phyloP scores from a whole-genome alignment of 1,140 invertebrate species.

The Melipona quadrifasciata region DNA sequence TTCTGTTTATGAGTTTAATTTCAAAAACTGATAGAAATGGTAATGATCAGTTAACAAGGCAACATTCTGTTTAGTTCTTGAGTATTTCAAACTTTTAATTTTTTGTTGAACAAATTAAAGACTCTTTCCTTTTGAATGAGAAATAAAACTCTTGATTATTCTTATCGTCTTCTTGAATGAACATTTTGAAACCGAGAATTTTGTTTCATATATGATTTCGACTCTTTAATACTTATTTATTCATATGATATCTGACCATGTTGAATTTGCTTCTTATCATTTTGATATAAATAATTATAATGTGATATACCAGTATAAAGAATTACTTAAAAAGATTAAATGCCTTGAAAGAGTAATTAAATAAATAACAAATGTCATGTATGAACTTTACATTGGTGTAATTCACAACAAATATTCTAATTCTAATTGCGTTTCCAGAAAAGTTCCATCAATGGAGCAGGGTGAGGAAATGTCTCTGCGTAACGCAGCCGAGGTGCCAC shows the following conservation, averaged over 20 bases:
- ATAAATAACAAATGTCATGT: neutral
- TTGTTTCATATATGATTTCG: no score
- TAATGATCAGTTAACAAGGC: neutral
- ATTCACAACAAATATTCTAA: neutral
- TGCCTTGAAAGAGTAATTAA: neutral
- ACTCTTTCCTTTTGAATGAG: no score
- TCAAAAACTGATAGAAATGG: neutral
- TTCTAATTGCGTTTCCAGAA: constrained; percentile 61
- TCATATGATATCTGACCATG: no score
- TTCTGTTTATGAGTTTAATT: neutral
- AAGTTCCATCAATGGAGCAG: constrained; percentile 65
- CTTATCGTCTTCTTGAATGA: no score
- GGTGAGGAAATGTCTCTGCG: constrained; percentile 73
- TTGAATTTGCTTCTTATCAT: neutral
- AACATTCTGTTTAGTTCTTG: neutral
- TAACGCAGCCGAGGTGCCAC: constrained; percentile 66
- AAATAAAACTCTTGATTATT: no score
- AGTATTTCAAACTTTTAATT: neutral
- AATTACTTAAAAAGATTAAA: neutral
- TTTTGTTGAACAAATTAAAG: neutral
- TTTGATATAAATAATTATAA: no score
- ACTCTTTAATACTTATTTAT: no score
- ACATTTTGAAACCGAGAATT: no score
- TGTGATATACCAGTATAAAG: no score
- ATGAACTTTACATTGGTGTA: neutral